Evolutionary conservation across 2,888 invertebrate species (phyloP).

Genomic region (Xestobium rufovillosum): DNA sequence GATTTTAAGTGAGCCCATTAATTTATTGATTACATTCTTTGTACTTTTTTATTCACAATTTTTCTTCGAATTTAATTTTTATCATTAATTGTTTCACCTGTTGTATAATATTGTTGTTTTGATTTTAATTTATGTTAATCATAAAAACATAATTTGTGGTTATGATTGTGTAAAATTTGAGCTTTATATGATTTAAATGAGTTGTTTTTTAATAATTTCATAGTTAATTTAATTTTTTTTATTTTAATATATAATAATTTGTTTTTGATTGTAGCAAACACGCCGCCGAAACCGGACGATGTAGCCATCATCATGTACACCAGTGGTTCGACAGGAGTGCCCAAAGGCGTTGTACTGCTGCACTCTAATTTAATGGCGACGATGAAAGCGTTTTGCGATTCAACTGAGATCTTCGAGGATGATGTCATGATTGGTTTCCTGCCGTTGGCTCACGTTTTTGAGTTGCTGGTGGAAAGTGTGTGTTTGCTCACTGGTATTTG

Average conservation of each 20-base stretch:
- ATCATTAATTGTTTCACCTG: no score
- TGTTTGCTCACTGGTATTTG: slow-evolving; percentile 80
- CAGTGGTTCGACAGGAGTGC: slow-evolving; percentile 92
- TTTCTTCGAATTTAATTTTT: no score
- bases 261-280: slow-evolving; percentile 46
- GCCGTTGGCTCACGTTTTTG: slow-evolving; percentile 95
- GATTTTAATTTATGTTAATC: no score
- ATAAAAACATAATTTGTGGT: no score
- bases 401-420: slow-evolving; percentile 58
- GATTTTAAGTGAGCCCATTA: no score
- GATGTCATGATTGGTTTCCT: slow-evolving; percentile 93
- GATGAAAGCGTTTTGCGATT: slow-evolving; percentile 73
- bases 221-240: no score
- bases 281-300: slow-evolving; percentile 63
- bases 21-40: no score
- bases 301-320: slow-evolving; percentile 99
- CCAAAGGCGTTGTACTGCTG: slow-evolving; percentile 81
- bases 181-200: no score
- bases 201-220: no score
- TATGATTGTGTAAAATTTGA: no score
- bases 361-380: slow-evolving; percentile 78
- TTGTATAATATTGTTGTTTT: no score
- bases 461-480: slow-evolving; percentile 84
- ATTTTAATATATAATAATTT: slow-evolving; percentile 4
- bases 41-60: no score